These are phyloP conservation scores for Prionace glauca DNA, from an alignment of 2,797 vertebrate species.

Conservation along the genomic window DNA sequence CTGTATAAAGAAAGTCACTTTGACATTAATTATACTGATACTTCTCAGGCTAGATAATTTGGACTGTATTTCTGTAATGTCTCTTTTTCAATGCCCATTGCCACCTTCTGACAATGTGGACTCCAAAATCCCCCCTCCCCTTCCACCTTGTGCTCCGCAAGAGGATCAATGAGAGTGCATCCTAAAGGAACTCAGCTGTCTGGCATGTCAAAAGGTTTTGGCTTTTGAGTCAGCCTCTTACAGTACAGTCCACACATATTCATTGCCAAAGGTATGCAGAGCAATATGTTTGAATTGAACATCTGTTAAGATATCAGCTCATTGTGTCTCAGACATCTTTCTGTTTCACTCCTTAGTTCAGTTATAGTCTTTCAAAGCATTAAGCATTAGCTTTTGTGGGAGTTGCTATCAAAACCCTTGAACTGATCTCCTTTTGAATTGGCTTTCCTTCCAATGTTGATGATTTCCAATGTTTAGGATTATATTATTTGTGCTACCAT, in stretches of 20 bases:
- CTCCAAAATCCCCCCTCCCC: background rate
- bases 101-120: background rate
- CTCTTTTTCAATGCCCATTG: too few relatives aligned
- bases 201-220: background rate
- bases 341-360: background rate
- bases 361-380: too few relatives aligned
- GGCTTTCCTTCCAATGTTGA: background rate
- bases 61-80: too few relatives aligned
- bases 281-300: background rate
- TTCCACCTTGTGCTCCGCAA: background rate
- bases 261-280: background rate
- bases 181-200: background rate
- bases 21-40: too few relatives aligned
- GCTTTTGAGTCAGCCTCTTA: background rate
- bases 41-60: too few relatives aligned
- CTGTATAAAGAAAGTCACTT: too few relatives aligned
- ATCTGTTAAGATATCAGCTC: background rate
- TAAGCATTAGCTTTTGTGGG: background rate
- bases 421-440: background rate
- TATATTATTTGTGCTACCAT: background rate
- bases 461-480: background rate
- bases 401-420: background rate
- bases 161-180: background rate
- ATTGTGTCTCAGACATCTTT: background rate
- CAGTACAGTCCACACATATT: background rate